These are phyloP conservation scores for Charaxes varanes DNA, from an alignment of 1,140 invertebrate genomes.

Conservation along the genomic window DNA sequence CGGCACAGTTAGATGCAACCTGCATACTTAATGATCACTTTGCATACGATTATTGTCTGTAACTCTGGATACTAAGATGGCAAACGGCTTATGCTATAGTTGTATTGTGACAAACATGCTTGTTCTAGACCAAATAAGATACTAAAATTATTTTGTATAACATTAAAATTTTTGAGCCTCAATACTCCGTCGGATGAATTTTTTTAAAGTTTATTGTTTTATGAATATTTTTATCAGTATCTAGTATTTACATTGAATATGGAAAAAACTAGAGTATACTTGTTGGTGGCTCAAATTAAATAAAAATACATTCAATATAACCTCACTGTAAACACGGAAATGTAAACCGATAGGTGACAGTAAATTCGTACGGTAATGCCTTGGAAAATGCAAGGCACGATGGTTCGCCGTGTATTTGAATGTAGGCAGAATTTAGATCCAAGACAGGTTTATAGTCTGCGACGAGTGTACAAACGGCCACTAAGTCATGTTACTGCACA, in stretches of 20 bases:
- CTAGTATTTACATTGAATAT: too few species aligned
- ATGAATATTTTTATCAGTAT: too few species aligned
- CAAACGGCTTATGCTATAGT: conserved; percentile 19
- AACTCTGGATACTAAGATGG: conserved; percentile 25
- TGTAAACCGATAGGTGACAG: conserved; percentile 11
- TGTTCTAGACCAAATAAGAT: conserved; percentile 9
- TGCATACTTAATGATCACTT: conserved; percentile 48
- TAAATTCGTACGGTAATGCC: conserved; percentile 17
- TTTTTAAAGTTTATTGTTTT: too few species aligned
- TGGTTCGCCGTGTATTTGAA: conserved; percentile 25
- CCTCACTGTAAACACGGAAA: conserved; percentile 10
- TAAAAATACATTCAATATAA: too few species aligned
- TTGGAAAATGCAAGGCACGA: conserved; percentile 27
- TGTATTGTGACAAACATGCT: conserved; percentile 11
- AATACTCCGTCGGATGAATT: neutral
- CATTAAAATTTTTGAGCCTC: neutral
- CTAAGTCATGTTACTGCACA: conserved; percentile 24
- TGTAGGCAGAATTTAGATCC: conserved; percentile 33
- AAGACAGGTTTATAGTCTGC: conserved; percentile 27
- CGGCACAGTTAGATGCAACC: conserved; percentile 30
- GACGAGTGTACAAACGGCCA: conserved; percentile 22
- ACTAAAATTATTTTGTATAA: conserved; percentile 7
- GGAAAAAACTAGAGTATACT: too few species aligned
- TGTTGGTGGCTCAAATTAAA: too few species aligned
- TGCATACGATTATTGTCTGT: conserved; percentile 46